Evolutionary conservation across 1,140 invertebrate genomes (phyloP).

Genomic region (Drosophila leontia): DNA sequence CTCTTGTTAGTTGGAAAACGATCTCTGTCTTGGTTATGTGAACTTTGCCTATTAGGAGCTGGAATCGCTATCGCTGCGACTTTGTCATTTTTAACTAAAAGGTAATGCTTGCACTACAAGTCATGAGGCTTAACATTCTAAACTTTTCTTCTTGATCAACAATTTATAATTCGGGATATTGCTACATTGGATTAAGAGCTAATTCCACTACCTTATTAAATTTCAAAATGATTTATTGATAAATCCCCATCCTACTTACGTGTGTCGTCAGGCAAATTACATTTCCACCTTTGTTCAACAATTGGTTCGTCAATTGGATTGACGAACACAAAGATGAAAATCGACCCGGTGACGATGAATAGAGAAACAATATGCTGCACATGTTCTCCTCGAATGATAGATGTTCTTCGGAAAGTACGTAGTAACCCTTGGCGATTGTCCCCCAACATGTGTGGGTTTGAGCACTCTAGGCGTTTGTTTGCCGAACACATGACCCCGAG

Average conservation of each 20-base stretch:
- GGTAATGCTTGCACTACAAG: background rate
- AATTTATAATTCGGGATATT: background rate
- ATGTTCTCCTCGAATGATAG: slow-evolving; percentile 36
- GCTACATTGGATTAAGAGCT: too few relatives aligned
- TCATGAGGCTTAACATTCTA: background rate
- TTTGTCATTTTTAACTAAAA: slow-evolving; percentile 8
- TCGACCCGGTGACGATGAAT: slow-evolving; percentile 31
- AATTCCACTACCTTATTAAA: background rate
- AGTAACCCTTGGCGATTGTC: slow-evolving; percentile 47
- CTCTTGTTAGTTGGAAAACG: slow-evolving; percentile 28
- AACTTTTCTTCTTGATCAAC: background rate
- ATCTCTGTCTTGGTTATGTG: slow-evolving; percentile 50
- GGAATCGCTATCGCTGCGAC: slow-evolving; percentile 11
- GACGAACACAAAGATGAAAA: slow-evolving; percentile 37
- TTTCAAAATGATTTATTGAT: background rate
- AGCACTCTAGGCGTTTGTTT: slow-evolving; percentile 40
- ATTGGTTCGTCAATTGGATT: slow-evolving; percentile 43
- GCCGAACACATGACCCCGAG: slow-evolving; percentile 43
- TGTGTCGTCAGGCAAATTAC: slow-evolving; percentile 39
- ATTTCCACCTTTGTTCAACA: slow-evolving; percentile 19
- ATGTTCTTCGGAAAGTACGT: slow-evolving; percentile 19
- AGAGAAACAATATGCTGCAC: slow-evolving; percentile 34
- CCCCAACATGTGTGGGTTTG: slow-evolving; percentile 29
- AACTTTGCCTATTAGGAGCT: slow-evolving; percentile 75
- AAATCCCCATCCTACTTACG: background rate